phyloP scores from a whole-genome alignment of 1,140 invertebrate genomes.

The Bombus sibiricus region DNA sequence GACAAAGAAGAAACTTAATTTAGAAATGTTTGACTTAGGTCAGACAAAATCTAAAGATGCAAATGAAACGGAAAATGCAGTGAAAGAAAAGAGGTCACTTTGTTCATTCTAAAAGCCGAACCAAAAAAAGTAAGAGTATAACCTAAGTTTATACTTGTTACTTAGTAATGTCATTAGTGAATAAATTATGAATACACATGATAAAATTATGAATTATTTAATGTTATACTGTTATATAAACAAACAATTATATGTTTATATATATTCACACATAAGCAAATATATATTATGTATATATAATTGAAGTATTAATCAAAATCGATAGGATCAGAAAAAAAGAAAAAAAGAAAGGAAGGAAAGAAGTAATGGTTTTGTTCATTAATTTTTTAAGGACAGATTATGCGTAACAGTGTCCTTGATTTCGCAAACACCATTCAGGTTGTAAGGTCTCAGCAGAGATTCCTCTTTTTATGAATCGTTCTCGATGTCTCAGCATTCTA shows the following conservation, averaged over 20 bases:
- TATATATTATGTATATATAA: neutral
- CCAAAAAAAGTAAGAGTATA: neutral
- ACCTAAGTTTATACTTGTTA: neutral
- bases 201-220: neutral
- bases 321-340: neutral
- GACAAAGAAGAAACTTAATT: conserved; percentile 75
- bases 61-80: neutral
- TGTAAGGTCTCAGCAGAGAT: conserved; percentile 88
- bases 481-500: conserved; percentile 87
- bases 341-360: no score
- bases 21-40: conserved; percentile 50
- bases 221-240: neutral
- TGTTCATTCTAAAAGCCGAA: no score
- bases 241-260: neutral
- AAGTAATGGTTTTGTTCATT: neutral
- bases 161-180: neutral
- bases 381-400: conserved; percentile 12
- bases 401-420: conserved; percentile 86
- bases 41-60: neutral
- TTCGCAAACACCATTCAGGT: conserved; percentile 92
- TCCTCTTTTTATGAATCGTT: conserved; percentile 87
- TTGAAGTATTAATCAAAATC: no score
- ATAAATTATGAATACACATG: no score
- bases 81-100: no score
- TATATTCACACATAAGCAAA: neutral